These are phyloP conservation scores for Staurois parvus DNA, from an alignment of 2,797 vertebrate species.

Conservation along the genomic window DNA sequence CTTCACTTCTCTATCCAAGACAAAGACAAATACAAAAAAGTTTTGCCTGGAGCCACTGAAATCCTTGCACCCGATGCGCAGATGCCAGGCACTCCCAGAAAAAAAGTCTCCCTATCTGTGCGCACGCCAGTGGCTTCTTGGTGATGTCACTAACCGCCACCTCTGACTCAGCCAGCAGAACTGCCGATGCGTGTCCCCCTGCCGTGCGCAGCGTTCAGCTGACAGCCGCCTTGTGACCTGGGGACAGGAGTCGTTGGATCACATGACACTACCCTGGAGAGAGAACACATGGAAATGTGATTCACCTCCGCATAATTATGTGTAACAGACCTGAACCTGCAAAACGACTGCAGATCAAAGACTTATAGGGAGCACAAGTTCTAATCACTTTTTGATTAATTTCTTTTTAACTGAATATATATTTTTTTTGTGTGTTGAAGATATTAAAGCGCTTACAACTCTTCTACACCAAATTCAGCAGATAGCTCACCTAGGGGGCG, in stretches of 20 bases:
- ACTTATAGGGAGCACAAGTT: neutral
- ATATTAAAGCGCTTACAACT: neutral
- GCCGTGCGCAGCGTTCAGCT: neutral
- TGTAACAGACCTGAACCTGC: constrained; percentile 33
- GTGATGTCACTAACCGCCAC: too few species aligned
- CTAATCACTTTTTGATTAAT: constrained; percentile 39
- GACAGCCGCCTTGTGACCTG: constrained; percentile 26
- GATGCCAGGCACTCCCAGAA: too few species aligned
- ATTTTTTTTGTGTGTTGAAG: neutral
- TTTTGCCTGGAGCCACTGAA: too few species aligned
- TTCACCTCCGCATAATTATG: constrained; percentile 28
- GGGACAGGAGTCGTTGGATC: constrained; percentile 4
- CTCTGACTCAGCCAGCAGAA: neutral
- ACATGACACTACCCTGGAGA: constrained; percentile 12
- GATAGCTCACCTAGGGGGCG: constrained; percentile 4
- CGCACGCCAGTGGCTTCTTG: too few species aligned
- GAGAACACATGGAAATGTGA: neutral
- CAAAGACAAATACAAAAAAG: too few species aligned
- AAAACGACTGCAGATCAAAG: neutral
- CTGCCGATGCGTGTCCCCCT: neutral
- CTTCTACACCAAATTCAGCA: constrained; percentile 3
- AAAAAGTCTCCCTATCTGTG: too few species aligned
- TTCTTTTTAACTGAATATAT: constrained; percentile 22
- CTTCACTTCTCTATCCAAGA: too few species aligned
- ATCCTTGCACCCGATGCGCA: too few species aligned